Conservation (phyloP, 2,797 vertebrate species). For the Delichon dasypus region DNA sequence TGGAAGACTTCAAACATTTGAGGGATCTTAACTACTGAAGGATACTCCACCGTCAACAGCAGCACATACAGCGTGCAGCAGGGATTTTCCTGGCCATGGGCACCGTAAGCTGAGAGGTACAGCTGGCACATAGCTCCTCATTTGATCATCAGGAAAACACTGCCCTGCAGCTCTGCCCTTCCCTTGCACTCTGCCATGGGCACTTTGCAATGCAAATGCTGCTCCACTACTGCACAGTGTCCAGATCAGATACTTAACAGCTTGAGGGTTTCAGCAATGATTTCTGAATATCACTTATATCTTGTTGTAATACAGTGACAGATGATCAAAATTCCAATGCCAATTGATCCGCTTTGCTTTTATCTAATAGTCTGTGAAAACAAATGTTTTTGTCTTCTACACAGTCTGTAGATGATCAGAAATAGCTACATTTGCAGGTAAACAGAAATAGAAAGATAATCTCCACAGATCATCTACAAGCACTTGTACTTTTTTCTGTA, state of each 20-base stretch:
- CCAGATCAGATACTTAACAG: background rate
- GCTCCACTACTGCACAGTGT: accelerated
- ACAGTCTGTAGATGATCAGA: background rate
- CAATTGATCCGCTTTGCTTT: background rate
- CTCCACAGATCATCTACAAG: background rate
- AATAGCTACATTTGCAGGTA: background rate
- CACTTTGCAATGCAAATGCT: background rate
- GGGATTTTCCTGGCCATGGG: background rate
- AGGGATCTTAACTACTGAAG: background rate
- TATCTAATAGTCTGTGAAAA: background rate
- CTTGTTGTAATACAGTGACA: background rate
- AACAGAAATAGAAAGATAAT: background rate
- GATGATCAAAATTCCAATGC: background rate
- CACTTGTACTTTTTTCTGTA: background rate
- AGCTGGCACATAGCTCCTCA: background rate
- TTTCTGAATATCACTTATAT: background rate
- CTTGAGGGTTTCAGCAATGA: background rate
- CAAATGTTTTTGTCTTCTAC: background rate
- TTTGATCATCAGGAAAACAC: background rate
- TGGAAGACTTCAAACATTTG: background rate
- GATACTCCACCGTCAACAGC: background rate
- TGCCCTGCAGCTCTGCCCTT: background rate
- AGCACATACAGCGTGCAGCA: accelerated
- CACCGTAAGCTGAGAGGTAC: background rate
- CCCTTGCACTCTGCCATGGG: background rate